phyloP scores from a whole-genome alignment of 2,113 vertebrate species.

The Aldabrachelys gigantea region DNA sequence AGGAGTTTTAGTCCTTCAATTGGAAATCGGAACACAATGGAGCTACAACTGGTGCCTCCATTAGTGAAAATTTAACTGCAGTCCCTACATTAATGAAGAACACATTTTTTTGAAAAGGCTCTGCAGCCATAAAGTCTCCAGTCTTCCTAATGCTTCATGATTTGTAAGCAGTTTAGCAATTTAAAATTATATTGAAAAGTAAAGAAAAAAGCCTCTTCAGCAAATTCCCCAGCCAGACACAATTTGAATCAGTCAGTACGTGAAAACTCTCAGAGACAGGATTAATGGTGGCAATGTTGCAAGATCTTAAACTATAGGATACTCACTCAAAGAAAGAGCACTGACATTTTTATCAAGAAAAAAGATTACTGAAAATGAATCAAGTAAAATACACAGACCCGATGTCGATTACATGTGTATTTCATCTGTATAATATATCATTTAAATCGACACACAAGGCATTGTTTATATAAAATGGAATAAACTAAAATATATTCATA shows the following conservation, averaged over 20 bases:
- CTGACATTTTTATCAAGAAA: not conserved
- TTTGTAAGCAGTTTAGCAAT: conserved; percentile 22
- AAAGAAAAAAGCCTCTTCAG: not conserved
- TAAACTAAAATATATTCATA: rapidly evolving
- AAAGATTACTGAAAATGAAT: not conserved
- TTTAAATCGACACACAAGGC: rapidly evolving
- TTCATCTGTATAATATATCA: rapidly evolving
- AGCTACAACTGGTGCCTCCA: not conserved
- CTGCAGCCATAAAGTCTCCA: not conserved
- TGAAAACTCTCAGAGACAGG: not conserved
- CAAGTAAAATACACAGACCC: rapidly evolving
- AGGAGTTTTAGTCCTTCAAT: not conserved
- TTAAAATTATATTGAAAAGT: conserved; percentile 5
- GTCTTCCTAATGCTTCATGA: not conserved
- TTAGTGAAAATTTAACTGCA: not conserved
- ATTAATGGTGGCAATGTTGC: not conserved
- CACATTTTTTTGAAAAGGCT: not conserved
- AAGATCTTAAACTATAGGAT: not conserved
- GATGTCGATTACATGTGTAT: rapidly evolving
- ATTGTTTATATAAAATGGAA: not conserved
- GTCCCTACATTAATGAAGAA: not conserved
- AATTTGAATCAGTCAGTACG: not conserved
- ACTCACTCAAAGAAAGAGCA: not conserved
- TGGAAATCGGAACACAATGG: not conserved
- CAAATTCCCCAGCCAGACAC: rapidly evolving